Evolutionary conservation across 2,797 vertebrate species (phyloP).

Genomic region (Percopsis omiscomaycus): DNA sequence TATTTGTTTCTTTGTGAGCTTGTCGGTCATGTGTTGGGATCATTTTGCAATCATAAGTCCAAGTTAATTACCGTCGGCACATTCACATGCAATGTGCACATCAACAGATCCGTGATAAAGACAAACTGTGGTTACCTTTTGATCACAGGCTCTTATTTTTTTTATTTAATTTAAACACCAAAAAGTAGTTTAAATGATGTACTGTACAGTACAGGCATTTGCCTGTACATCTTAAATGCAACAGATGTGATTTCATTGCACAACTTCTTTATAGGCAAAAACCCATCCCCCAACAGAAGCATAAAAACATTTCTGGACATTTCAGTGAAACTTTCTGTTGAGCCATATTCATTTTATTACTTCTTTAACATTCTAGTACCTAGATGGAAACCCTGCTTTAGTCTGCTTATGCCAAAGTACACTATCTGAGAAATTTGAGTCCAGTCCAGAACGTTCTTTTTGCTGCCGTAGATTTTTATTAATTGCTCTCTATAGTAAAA

Average conservation of each 20-base stretch:
- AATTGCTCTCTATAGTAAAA: no score
- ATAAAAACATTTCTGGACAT: no score
- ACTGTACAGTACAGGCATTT: no score
- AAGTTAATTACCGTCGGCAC: neutral
- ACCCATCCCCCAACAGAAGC: no score
- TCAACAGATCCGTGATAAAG: slow-evolving; percentile 20
- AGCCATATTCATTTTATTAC: no score
- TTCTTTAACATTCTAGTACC: neutral
- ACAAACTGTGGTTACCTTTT: slow-evolving; percentile 14
- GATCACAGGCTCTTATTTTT: slow-evolving; percentile 27
- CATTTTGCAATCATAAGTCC: neutral
- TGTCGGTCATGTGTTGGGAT: slow-evolving; percentile 12
- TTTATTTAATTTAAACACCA: slow-evolving; percentile 28
- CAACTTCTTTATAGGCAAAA: no score
- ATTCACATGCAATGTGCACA: slow-evolving; percentile 6
- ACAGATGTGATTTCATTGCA: no score
- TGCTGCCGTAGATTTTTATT: slow-evolving; percentile 1
- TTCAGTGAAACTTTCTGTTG: no score
- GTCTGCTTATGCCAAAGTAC: slow-evolving; percentile 2
- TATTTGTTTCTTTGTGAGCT: slow-evolving; percentile 6
- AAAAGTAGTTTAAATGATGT: neutral
- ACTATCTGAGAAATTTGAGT: slow-evolving; percentile 9
- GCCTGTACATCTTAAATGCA: no score
- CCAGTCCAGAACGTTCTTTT: slow-evolving; percentile 5
- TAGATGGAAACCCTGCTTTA: slow-evolving; percentile 17